A percentile compares a stretch with the other conserved stretches of the same genome.
Conservation (phyloP, 1,140 invertebrate species). For the Paralvinella palmiformis region DNA sequence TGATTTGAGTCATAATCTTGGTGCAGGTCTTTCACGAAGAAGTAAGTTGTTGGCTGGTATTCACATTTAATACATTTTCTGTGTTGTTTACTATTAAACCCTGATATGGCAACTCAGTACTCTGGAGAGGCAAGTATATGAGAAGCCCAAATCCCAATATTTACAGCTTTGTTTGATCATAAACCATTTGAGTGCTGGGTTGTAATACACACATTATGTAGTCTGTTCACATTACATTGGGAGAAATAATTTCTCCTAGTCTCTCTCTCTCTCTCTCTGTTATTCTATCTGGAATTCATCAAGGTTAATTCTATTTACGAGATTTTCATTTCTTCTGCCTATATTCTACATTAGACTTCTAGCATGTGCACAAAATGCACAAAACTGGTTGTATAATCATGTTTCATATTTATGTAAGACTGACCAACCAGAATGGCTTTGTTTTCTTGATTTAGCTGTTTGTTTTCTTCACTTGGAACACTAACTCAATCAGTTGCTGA, state of each 20-base stretch:
- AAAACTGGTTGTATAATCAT: no score
- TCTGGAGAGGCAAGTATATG: background rate
- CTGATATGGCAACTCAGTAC: no score
- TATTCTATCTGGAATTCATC: no score
- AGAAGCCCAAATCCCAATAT: background rate
- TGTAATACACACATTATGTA: background rate
- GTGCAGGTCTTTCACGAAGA: conserved; percentile 55
- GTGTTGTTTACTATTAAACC: background rate
- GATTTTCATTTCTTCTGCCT: background rate
- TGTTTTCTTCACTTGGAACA: background rate
- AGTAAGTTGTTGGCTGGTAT: conserved; percentile 49
- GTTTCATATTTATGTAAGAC: background rate
- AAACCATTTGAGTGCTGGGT: background rate
- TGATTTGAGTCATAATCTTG: conserved; percentile 58
- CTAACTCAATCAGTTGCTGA: background rate
- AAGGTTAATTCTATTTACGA: no score
- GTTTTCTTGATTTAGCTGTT: background rate
- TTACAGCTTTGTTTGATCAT: background rate
- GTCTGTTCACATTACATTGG: background rate
- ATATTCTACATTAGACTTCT: background rate
- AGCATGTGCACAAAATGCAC: no score
- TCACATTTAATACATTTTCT: background rate
- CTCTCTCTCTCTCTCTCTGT: no score
- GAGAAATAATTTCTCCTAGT: no score
- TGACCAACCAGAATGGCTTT: background rate